Conservation (phyloP, 1,140 invertebrate species). For the Aporrectodea caliginosa region DNA sequence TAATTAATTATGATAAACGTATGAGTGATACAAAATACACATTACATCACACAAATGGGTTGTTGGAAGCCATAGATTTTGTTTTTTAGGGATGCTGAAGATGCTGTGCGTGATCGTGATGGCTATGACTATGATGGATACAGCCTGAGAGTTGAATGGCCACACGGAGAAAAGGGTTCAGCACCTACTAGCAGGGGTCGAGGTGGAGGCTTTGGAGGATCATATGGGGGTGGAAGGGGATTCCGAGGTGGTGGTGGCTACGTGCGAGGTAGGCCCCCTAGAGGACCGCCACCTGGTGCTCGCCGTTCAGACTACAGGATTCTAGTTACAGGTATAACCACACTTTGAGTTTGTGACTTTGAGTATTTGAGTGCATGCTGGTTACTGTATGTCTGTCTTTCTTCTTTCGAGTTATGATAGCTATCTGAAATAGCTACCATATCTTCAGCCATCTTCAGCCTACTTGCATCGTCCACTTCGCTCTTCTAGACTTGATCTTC, state of each 20-base stretch:
- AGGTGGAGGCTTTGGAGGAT: conserved; percentile 57
- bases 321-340: conserved; percentile 6
- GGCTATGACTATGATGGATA: conserved; percentile 99
- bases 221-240: conserved; percentile 34
- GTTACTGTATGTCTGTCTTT: neutral
- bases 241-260: neutral
- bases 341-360: too few species aligned
- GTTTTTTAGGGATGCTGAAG: conserved; percentile 96
- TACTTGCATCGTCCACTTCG: too few species aligned
- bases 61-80: too few species aligned
- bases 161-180: conserved; percentile 35
- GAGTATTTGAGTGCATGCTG: too few species aligned
- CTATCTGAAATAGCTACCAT: neutral
- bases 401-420: neutral
- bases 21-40: too few species aligned
- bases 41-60: too few species aligned
- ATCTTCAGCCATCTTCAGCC: too few species aligned
- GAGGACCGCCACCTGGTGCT: neutral
- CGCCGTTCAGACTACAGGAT: conserved; percentile 17
- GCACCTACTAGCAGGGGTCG: conserved; percentile 43
- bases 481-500: too few species aligned
- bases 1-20: too few species aligned
- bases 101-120: conserved; percentile 91
- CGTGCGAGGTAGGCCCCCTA: neutral
- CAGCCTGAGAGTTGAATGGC: conserved; percentile 87